phyloP scores from a whole-genome alignment of 2,113 vertebrate species.

The Paracyprichromis sp. region DNA sequence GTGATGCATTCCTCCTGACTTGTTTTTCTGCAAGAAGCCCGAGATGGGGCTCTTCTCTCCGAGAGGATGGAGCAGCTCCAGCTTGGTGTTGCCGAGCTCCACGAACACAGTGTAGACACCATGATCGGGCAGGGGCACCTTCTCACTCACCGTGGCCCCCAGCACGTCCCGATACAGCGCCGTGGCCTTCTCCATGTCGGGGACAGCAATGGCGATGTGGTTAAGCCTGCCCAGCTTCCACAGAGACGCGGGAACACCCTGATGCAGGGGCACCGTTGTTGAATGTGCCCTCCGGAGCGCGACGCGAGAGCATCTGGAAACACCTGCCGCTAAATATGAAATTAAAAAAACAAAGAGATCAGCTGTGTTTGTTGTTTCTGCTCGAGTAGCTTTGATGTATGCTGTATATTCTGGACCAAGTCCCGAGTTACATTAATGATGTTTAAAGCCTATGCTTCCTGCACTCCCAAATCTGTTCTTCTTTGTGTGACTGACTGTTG shows the following conservation, averaged over 20 bases:
- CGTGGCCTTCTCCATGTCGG: slow-evolving; percentile 82
- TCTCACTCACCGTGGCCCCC: slow-evolving; percentile 81
- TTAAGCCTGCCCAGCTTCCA: slow-evolving; percentile 91
- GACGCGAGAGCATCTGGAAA: slow-evolving; percentile 58
- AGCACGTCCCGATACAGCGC: slow-evolving; percentile 82
- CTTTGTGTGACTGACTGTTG: not conserved
- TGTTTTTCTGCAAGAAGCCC: slow-evolving; percentile 90
- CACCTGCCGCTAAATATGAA: slow-evolving; percentile 56
- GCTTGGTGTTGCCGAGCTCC: slow-evolving; percentile 89
- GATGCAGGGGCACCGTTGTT: slow-evolving; percentile 14
- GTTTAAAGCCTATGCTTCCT: not conserved
- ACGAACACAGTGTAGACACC: slow-evolving; percentile 93
- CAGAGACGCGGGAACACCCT: slow-evolving; percentile 52
- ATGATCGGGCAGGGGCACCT: slow-evolving; percentile 82
- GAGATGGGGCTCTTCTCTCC: slow-evolving; percentile 86
- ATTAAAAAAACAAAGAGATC: not conserved
- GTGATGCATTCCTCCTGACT: slow-evolving; percentile 92
- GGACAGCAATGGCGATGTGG: slow-evolving; percentile 91
- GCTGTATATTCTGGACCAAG: not conserved
- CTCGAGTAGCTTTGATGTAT: not conserved
- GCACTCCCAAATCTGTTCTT: not conserved
- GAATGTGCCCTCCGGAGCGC: slow-evolving; percentile 32
- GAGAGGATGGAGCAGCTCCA: slow-evolving; percentile 91
- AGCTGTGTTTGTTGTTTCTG: not conserved
- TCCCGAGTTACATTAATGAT: not conserved